phyloP scores from a whole-genome alignment of 2,113 vertebrate genomes.

The Nycticorax nycticorax region DNA sequence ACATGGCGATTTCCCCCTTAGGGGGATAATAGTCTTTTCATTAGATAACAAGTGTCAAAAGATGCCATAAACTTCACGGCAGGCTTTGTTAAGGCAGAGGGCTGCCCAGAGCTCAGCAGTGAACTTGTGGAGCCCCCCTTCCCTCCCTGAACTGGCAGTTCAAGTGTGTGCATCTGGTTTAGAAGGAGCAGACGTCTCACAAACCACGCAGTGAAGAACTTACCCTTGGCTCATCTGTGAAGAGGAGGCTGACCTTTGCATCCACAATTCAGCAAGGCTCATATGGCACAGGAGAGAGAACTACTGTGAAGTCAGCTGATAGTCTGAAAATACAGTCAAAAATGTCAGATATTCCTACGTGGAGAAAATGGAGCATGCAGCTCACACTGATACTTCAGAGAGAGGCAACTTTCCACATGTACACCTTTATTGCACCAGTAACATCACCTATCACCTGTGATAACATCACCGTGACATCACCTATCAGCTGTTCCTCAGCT shows the following conservation, averaged over 20 bases:
- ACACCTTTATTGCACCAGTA: not conserved
- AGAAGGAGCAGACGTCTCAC: not conserved
- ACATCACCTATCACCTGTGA: not conserved
- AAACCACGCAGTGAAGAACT: not conserved
- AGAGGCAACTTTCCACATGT: fast-evolving
- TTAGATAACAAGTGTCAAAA: slow-evolving; percentile 28
- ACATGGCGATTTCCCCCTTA: slow-evolving; percentile 58
- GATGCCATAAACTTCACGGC: slow-evolving; percentile 14
- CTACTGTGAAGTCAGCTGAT: not conserved
- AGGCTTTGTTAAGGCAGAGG: not conserved
- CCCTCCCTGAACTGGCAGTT: not conserved
- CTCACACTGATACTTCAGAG: not conserved
- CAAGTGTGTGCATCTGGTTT: not conserved
- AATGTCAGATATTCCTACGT: not conserved
- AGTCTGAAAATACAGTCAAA: not conserved
- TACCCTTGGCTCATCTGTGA: not conserved
- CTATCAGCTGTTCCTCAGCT: not conserved
- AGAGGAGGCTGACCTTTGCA: not conserved
- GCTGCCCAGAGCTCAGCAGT: not conserved
- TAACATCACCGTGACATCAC: too few species aligned
- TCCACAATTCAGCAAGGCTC: not conserved
- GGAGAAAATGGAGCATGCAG: not conserved
- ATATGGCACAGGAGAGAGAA: fast-evolving
- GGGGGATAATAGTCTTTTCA: slow-evolving; percentile 77
- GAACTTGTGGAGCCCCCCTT: not conserved